phyloP scores from a whole-genome alignment of 2,113 vertebrate species.

The Cavia porcellus region DNA sequence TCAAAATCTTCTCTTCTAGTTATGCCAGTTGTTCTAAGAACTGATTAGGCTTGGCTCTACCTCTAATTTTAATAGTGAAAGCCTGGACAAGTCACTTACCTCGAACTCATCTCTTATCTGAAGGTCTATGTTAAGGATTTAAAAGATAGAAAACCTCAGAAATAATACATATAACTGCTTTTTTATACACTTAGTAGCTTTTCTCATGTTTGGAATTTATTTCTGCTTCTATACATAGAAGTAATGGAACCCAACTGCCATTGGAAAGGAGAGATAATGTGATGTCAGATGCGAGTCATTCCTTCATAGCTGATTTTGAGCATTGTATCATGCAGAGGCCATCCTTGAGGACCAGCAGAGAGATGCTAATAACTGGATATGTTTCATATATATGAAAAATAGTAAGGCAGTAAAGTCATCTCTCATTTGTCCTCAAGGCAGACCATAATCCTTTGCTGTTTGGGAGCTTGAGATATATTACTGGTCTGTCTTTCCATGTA shows the following conservation, averaged over 20 bases:
- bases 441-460: not conserved
- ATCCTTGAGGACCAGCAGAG: not conserved
- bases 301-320: fast-evolving
- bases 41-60: not conserved
- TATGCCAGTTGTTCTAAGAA: not conserved
- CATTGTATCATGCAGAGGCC: not conserved
- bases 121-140: not conserved
- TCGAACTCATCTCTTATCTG: not conserved
- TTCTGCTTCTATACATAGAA: not conserved
- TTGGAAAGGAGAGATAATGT: not conserved
- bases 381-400: not conserved
- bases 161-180: not conserved
- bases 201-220: not conserved
- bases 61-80: not conserved
- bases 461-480: not conserved
- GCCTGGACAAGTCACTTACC: not conserved
- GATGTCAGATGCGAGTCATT: not conserved
- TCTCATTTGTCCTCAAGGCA: not conserved
- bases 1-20: not conserved
- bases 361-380: fast-evolving
- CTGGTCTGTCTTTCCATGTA: not conserved
- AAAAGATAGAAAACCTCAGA: not conserved
- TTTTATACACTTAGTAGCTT: not conserved
- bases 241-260: not conserved
- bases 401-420: not conserved